Conservation (phyloP, 2,888 invertebrate species). For the Eupeodes latifasciatus region DNA sequence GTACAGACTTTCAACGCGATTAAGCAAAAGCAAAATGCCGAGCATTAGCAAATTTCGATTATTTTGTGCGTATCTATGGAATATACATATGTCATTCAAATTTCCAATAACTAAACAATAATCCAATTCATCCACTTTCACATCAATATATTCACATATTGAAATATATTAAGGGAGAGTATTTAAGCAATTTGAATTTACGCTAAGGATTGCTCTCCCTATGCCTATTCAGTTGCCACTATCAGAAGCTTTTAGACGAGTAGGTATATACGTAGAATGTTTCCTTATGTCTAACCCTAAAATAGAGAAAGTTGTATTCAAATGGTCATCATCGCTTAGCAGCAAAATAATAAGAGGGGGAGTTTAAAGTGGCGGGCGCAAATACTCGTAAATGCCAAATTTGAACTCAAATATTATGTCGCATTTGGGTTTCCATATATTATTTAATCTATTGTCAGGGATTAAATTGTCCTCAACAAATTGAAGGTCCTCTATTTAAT, state of each 20-base stretch:
- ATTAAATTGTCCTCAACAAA: not conserved
- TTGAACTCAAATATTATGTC: not conserved
- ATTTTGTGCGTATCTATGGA: not conserved
- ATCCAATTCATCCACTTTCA: not conserved
- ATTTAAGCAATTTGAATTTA: not conserved
- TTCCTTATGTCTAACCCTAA: not conserved
- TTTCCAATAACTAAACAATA: constrained; percentile 17
- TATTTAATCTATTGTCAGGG: not conserved
- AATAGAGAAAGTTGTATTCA: not conserved
- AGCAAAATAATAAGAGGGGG: not conserved
- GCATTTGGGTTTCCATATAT: not conserved
- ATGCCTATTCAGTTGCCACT: no score
- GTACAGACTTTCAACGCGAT: constrained; percentile 1
- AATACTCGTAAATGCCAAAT: not conserved
- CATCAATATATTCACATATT: not conserved
- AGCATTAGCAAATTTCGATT: not conserved
- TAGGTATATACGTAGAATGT: not conserved
- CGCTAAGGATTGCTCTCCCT: not conserved
- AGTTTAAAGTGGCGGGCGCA: not conserved
- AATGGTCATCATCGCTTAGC: not conserved
- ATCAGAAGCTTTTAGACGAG: no score
- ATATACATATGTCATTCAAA: constrained; percentile 8
- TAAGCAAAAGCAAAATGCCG: not conserved
- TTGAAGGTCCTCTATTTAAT: not conserved
- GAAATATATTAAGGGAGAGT: not conserved